phyloP scores from a whole-genome alignment of 2,113 vertebrate species.

The Columba livia region DNA sequence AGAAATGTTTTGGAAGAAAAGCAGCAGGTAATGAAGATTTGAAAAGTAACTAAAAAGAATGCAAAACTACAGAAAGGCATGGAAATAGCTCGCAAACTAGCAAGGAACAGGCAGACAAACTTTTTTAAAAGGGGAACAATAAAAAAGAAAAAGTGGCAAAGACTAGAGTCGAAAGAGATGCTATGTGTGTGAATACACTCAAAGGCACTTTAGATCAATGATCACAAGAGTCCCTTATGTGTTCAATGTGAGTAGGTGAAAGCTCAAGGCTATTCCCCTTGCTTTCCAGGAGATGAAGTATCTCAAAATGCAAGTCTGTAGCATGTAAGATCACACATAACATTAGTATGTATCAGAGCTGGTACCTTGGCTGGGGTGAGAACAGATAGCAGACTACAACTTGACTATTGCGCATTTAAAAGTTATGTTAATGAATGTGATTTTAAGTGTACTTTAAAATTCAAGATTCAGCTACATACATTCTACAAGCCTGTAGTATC shows the following conservation, averaged over 20 bases:
- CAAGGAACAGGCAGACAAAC: background rate
- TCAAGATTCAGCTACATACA: background rate
- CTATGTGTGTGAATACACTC: background rate
- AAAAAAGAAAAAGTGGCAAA: background rate
- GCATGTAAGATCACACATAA: background rate
- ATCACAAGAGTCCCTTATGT: background rate
- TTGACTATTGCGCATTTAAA: background rate
- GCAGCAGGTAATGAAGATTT: background rate
- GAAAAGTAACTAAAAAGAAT: background rate
- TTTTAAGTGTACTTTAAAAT: background rate
- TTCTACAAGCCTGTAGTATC: background rate
- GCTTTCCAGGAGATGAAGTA: background rate
- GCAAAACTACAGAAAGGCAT: background rate
- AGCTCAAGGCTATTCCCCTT: background rate
- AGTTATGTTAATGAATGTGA: background rate
- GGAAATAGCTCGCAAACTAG: background rate
- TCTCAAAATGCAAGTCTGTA: background rate
- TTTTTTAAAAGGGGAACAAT: background rate
- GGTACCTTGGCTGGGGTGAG: background rate
- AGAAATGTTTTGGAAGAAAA: background rate
- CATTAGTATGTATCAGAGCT: fast-evolving
- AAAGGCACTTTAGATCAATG: background rate
- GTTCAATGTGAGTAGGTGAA: background rate
- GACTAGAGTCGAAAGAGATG: background rate
- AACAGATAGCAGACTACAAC: background rate